A percentile compares a stretch with the other conserved stretches of the same genome.
Evolutionary conservation across 2,113 vertebrate species (phyloP).

Genomic region (Cavia aperea): DNA sequence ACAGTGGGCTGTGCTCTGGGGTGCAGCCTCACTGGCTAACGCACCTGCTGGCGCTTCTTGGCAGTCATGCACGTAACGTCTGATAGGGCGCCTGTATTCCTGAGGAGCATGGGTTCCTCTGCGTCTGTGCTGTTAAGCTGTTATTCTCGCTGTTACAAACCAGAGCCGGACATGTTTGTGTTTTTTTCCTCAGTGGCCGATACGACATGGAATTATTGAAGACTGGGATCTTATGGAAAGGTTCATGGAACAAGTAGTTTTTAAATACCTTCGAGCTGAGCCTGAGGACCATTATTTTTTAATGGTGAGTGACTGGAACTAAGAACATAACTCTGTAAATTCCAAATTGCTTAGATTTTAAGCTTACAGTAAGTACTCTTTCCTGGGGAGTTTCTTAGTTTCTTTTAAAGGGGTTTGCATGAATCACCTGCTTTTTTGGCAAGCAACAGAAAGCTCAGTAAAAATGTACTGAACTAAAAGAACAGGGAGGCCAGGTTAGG

Average conservation of each 20-base stretch:
- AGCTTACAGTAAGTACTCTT: neutral
- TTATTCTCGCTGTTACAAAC: neutral
- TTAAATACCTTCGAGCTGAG: slow-evolving; percentile 88
- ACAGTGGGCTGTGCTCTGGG: neutral
- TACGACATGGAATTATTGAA: slow-evolving; percentile 83
- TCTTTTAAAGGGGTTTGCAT: neutral
- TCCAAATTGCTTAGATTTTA: neutral
- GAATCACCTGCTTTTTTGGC: neutral
- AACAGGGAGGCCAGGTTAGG: neutral
- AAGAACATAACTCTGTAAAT: neutral
- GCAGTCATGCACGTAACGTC: neutral
- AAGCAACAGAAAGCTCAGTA: neutral
- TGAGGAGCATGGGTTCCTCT: neutral
- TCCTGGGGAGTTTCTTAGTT: neutral
- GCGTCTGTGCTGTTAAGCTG: rapidly evolving
- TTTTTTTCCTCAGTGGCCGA: slow-evolving; percentile 78
- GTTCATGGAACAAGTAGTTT: slow-evolving; percentile 90
- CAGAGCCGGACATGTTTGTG: neutral
- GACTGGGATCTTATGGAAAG: slow-evolving; percentile 93
- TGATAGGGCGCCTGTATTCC: neutral
- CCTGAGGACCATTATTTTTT: slow-evolving; percentile 90
- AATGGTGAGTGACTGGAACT: slow-evolving; percentile 77
- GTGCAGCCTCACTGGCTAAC: rapidly evolving
- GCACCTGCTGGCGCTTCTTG: neutral
- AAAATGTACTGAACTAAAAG: neutral